Percentiles rank a stretch among this genome's conserved stretches.
phyloP scores from a whole-genome alignment of 2,797 vertebrate species.

The Cyclopterus lumpus region DNA sequence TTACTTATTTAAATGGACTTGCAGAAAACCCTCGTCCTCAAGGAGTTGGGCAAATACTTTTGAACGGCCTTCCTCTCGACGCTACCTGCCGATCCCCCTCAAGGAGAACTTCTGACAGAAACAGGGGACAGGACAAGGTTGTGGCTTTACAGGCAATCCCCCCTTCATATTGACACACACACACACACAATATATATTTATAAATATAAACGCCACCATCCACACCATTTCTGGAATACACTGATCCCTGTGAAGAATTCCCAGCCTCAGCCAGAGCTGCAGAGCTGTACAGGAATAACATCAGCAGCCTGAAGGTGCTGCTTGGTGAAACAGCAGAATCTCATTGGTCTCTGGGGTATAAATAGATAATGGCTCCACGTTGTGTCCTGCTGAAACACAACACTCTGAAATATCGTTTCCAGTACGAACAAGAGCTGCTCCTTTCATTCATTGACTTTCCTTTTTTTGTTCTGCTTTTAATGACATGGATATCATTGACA shows the following conservation, averaged over 20 bases:
- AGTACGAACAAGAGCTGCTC: constrained; percentile 4
- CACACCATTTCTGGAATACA: constrained; percentile 51
- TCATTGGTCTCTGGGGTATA: constrained; percentile 50
- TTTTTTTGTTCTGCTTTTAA: background rate
- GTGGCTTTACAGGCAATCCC: constrained; percentile 68
- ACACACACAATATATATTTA: constrained; percentile 1
- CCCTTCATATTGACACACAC: constrained; percentile 56
- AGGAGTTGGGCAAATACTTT: constrained; percentile 36
- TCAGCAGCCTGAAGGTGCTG: constrained; percentile 52
- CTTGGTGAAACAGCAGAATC: constrained; percentile 51
- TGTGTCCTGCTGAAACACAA: constrained; percentile 18
- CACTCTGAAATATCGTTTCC: constrained; percentile 19
- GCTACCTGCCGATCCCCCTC: constrained; percentile 41
- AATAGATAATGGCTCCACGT: constrained; percentile 52
- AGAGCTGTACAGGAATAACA: constrained; percentile 61
- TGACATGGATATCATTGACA: background rate
- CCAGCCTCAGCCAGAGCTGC: constrained; percentile 46
- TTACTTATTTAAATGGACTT: background rate
- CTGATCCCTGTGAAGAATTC: constrained; percentile 69
- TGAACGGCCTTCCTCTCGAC: constrained; percentile 12
- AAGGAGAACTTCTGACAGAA: constrained; percentile 52
- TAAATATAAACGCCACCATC: constrained; percentile 1
- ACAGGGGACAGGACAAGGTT: constrained; percentile 69
- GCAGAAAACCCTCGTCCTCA: constrained; percentile 6
- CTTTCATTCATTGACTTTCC: background rate